Percentiles rank a stretch among this genome's conserved stretches.
phyloP scores from a whole-genome alignment of 2,113 vertebrate species.

The Macquaria ambigua region DNA sequence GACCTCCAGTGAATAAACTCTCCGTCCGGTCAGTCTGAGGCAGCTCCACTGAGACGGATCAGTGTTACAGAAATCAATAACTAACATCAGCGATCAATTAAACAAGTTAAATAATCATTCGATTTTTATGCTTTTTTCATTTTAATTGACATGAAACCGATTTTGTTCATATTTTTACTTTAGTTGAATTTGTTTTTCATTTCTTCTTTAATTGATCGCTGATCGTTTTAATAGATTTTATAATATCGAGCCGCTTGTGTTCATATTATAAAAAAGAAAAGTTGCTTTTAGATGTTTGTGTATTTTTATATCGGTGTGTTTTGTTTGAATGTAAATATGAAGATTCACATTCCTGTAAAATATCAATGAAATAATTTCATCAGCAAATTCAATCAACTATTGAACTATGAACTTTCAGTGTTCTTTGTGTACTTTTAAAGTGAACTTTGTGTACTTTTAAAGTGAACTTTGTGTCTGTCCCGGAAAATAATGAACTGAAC shows the following conservation, averaged over 20 bases:
- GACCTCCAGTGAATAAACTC: not conserved
- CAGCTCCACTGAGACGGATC: not conserved
- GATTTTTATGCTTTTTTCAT: not conserved
- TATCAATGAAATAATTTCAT: too few species aligned
- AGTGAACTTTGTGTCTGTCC: not conserved
- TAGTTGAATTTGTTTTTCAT: not conserved
- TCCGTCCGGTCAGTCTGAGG: slow-evolving; percentile 5
- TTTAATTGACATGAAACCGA: not conserved
- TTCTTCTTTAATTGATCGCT: not conserved
- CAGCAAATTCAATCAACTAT: not conserved
- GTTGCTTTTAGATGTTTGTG: slow-evolving; percentile 10
- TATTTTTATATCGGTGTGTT: not conserved
- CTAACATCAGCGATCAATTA: not conserved
- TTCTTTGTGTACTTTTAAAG: not conserved
- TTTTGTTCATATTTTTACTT: too few species aligned
- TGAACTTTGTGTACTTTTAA: not conserved
- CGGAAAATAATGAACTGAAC: not conserved
- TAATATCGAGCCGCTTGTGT: not conserved
- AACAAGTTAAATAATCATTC: not conserved
- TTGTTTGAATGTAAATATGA: not conserved
- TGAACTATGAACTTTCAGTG: not conserved
- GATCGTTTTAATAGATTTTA: not conserved
- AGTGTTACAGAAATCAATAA: not conserved
- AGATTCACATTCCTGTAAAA: too few species aligned
- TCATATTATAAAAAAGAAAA: not conserved